These are phyloP conservation scores for Stratiomys singularior DNA, from an alignment of 2,888 invertebrate genomes.

Conservation along the genomic window DNA sequence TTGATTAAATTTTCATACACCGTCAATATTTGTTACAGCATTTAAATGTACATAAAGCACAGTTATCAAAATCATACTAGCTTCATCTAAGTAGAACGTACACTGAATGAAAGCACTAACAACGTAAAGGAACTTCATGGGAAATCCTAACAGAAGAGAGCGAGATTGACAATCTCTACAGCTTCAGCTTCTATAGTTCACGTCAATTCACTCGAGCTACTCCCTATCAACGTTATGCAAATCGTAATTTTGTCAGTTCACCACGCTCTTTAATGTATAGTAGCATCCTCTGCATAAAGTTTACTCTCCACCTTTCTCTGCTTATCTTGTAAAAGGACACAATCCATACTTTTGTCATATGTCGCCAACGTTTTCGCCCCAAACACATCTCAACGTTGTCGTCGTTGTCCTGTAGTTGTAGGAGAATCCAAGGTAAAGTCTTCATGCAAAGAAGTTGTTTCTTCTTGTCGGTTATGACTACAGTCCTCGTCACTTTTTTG, in stretches of 20 bases:
- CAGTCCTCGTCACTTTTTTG: too few relatives aligned
- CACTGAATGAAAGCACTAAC: too few relatives aligned
- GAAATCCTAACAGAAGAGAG: too few relatives aligned
- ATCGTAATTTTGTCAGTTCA: conserved; percentile 11
- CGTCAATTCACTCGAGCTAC: neutral
- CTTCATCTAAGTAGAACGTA: too few relatives aligned
- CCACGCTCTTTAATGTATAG: conserved; percentile 1
- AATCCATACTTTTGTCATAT: neutral
- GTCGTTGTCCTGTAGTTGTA: neutral
- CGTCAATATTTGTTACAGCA: conserved; percentile 7
- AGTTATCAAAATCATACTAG: too few relatives aligned
- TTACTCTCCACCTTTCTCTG: neutral
- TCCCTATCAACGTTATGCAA: conserved; percentile 11
- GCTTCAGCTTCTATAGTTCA: neutral
- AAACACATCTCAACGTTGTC: neutral
- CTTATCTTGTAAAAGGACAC: neutral
- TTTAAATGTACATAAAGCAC: neutral
- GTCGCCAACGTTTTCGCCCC: neutral
- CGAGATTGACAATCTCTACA: too few relatives aligned
- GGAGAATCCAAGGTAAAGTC: neutral
- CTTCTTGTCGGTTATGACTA: too few relatives aligned
- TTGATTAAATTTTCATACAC: conserved; percentile 16
- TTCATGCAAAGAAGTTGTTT: too few relatives aligned
- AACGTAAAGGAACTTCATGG: too few relatives aligned
- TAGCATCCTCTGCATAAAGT: neutral